Percentiles rank a stretch among this genome's conserved stretches.
Conservation (phyloP, 1,140 invertebrate genomes). For the Spodoptera frugiperda region DNA sequence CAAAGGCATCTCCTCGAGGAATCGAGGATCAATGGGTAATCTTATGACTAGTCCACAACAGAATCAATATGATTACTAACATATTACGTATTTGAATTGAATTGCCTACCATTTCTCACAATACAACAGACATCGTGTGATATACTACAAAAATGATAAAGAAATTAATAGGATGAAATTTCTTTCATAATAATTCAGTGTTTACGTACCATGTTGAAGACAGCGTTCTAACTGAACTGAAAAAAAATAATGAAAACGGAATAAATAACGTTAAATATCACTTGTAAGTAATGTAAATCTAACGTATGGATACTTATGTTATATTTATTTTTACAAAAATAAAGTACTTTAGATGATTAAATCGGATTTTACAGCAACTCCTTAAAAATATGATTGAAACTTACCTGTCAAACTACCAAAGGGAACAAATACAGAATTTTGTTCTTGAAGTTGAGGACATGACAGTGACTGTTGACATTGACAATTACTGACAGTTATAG, state of each 20-base stretch:
- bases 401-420: slow-evolving; percentile 72
- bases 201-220: slow-evolving; percentile 66
- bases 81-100: no score
- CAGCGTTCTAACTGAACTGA: slow-evolving; percentile 53
- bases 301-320: no score
- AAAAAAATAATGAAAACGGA: slow-evolving; percentile 47
- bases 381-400: slow-evolving; percentile 44
- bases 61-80: no score
- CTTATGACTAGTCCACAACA: no score
- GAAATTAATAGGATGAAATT: no score
- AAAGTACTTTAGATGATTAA: slow-evolving; percentile 45
- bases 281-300: neutral
- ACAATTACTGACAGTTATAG: neutral
- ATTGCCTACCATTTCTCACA: no score
- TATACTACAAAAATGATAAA: no score
- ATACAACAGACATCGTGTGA: no score
- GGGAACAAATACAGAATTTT: slow-evolving; percentile 41
- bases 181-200: no score
- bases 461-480: neutral
- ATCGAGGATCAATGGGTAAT: no score
- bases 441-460: neutral
- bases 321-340: no score
- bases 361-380: slow-evolving; percentile 53
- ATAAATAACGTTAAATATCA: slow-evolving; percentile 49
- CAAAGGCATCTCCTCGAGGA: no score